These are phyloP conservation scores for Drosophila borealis DNA, from an alignment of 2,888 invertebrate species.

Conservation along the genomic window DNA sequence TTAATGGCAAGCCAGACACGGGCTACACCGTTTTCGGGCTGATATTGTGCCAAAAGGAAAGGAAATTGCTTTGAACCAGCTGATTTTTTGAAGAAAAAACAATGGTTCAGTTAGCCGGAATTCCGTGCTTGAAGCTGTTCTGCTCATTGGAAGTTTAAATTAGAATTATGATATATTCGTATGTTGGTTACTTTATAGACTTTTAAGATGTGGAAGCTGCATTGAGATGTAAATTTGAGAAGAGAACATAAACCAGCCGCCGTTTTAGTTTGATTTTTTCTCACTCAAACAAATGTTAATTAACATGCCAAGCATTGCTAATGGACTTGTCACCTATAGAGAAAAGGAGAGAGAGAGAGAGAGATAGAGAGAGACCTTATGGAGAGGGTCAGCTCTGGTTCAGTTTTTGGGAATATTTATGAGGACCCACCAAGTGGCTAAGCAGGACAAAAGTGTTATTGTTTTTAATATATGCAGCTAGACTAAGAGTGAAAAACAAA, in stretches of 20 bases:
- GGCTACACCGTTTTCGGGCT: too few species aligned
- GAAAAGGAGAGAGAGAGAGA: too few species aligned
- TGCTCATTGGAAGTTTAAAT: not conserved
- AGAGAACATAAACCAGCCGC: conserved; percentile 28
- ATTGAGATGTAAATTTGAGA: conserved; percentile 31
- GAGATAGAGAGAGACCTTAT: not conserved
- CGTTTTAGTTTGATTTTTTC: conserved; percentile 21
- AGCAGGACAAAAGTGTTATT: conserved; percentile 65
- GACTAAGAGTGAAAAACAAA: conserved; percentile 1
- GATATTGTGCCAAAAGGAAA: too few species aligned
- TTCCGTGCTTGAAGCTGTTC: too few species aligned
- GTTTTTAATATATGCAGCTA: conserved; percentile 72
- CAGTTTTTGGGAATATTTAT: conserved; percentile 38
- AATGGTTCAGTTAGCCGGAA: too few species aligned
- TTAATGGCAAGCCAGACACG: too few species aligned
- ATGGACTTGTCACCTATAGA: conserved; percentile 53
- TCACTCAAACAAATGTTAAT: conserved; percentile 41
- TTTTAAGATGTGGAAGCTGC: not conserved
- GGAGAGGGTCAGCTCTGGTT: conserved; percentile 12
- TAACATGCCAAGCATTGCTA: conserved; percentile 53
- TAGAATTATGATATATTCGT: too few species aligned
- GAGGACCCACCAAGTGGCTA: conserved; percentile 68
- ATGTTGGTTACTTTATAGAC: too few species aligned
- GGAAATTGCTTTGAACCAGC: too few species aligned
- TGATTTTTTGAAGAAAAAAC: too few species aligned